Conservation (phyloP, 2,797 vertebrate species). For the Florisuga fusca region DNA sequence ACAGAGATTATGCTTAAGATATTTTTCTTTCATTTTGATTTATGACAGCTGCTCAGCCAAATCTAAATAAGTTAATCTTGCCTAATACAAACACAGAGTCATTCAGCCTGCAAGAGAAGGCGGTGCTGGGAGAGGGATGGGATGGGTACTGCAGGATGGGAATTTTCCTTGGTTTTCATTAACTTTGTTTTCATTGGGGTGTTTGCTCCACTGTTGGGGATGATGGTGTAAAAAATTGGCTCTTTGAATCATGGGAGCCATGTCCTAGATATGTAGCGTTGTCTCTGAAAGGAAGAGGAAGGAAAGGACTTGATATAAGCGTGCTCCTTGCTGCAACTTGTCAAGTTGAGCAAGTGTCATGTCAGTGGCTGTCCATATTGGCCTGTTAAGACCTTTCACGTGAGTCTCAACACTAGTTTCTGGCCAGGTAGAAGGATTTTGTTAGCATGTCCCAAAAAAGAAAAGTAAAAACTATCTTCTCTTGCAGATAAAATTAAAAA, state of each 20-base stretch:
- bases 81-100: background rate
- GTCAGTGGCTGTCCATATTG: fast-evolving
- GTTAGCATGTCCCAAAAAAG: background rate
- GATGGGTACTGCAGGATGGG: background rate
- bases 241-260: fast-evolving
- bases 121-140: background rate
- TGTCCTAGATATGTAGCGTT: background rate
- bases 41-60: background rate
- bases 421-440: background rate
- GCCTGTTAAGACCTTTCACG: background rate
- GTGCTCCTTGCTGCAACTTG: background rate
- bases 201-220: background rate
- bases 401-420: background rate
- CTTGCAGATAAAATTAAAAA: background rate
- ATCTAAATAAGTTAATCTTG: constrained; percentile 46
- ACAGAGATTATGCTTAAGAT: constrained; percentile 34
- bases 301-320: background rate
- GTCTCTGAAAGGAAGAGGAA: background rate
- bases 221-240: background rate
- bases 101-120: background rate
- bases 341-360: background rate
- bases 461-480: background rate
- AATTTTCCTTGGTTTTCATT: background rate
- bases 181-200: background rate
- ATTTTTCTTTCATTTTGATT: constrained; percentile 62